These are phyloP conservation scores for Anthoscopus minutus DNA, from an alignment of 2,113 vertebrate genomes.

Conservation along the genomic window DNA sequence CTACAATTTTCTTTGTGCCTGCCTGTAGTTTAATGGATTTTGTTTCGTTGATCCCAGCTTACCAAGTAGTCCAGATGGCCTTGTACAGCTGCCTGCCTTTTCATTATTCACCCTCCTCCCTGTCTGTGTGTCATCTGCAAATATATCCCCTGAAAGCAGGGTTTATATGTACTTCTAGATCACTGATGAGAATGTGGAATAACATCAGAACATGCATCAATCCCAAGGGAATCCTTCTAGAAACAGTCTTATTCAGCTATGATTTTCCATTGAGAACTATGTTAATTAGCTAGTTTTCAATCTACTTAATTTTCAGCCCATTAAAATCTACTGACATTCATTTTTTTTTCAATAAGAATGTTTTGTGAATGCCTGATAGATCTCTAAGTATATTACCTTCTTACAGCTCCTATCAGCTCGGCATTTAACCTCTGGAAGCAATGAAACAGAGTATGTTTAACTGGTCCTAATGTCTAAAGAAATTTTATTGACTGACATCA, in stretches of 20 bases:
- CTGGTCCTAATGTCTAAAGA: not conserved
- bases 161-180: not conserved
- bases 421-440: not conserved
- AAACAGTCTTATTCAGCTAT: not conserved
- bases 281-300: not conserved
- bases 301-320: not conserved
- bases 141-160: not conserved
- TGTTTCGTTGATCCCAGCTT: not conserved
- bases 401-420: not conserved
- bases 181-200: not conserved
- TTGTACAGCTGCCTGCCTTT: constrained; percentile 15
- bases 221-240: not conserved
- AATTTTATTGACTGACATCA: not conserved
- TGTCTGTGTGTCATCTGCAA: not conserved
- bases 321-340: not conserved
- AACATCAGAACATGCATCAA: not conserved
- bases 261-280: not conserved
- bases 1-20: not conserved
- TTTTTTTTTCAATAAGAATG: not conserved
- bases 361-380: not conserved
- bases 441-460: not conserved
- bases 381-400: not conserved
- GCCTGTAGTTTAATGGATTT: not conserved
- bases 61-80: constrained; percentile 5
- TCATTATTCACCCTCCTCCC: not conserved